These are phyloP conservation scores for Bombus sylvicola DNA, from an alignment of 1,140 invertebrate species.

Conservation along the genomic window DNA sequence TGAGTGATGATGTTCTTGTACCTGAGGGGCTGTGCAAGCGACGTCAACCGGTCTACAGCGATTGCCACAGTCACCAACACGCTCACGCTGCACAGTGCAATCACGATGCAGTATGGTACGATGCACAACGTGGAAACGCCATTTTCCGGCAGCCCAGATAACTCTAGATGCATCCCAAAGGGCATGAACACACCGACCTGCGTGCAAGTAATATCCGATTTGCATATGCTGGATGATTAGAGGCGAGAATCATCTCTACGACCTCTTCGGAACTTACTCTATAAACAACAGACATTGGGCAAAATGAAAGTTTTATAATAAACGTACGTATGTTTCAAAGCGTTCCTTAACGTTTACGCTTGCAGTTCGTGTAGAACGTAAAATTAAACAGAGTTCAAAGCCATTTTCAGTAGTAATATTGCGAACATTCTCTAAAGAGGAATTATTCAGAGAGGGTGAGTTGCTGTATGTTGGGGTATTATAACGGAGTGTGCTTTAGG, in stretches of 20 bases:
- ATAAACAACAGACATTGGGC: background rate
- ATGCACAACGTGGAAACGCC: slow-evolving; percentile 83
- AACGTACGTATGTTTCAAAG: background rate
- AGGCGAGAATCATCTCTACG: background rate
- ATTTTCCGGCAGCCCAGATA: slow-evolving; percentile 80
- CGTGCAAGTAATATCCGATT: slow-evolving; percentile 44
- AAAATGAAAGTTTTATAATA: background rate
- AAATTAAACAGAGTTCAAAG: background rate
- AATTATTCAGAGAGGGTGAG: background rate
- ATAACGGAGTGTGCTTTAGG: background rate
- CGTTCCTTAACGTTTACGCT: background rate
- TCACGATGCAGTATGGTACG: slow-evolving; percentile 85
- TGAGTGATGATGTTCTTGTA: slow-evolving; percentile 87
- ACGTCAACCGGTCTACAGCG: slow-evolving; percentile 86
- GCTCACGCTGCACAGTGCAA: slow-evolving; percentile 86
- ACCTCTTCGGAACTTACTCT: background rate
- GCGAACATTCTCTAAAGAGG: background rate
- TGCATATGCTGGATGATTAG: background rate
- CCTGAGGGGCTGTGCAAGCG: slow-evolving; percentile 85
- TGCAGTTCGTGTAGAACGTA: background rate
- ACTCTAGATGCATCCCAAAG: slow-evolving; percentile 85
- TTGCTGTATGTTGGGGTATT: background rate
- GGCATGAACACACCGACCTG: slow-evolving; percentile 88
- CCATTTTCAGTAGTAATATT: background rate
- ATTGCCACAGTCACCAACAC: slow-evolving; percentile 86